These are phyloP conservation scores for Poecilia velifera DNA, from an alignment of 2,797 vertebrate species.

Conservation along the genomic window DNA sequence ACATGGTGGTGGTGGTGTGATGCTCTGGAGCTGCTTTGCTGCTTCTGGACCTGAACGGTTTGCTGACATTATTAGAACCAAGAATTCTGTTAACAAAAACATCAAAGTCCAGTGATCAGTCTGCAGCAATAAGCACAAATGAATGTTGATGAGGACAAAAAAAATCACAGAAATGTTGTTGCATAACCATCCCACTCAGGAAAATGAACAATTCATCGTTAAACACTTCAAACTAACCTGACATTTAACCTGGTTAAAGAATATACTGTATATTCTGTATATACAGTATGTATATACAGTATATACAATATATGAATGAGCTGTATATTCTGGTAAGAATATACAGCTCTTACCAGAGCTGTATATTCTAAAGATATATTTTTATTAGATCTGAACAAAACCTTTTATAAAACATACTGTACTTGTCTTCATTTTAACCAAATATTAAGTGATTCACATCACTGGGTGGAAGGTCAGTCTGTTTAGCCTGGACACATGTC, in stretches of 20 bases:
- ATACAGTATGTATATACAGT: too few relatives aligned
- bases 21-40: background rate
- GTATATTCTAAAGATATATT: background rate
- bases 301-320: too few relatives aligned
- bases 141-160: background rate
- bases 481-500: conserved; percentile 3
- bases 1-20: background rate
- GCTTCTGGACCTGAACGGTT: background rate
- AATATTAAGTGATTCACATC: background rate
- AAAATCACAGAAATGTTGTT: background rate
- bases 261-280: too few relatives aligned
- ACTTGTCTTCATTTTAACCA: background rate
- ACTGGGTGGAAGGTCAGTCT: background rate
- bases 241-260: too few relatives aligned
- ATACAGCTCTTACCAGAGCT: too few relatives aligned
- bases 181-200: too few relatives aligned
- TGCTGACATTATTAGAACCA: too few relatives aligned
- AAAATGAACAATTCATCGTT: too few relatives aligned
- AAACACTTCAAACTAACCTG: too few relatives aligned
- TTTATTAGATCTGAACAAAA: background rate
- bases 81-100: background rate
- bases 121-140: background rate
- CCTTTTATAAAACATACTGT: background rate
- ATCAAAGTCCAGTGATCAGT: background rate
- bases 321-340: too few relatives aligned